A percentile compares a stretch with the other conserved stretches of the same genome.
phyloP scores from a whole-genome alignment of 2,888 invertebrate species.

The Cactoblastis cactorum region DNA sequence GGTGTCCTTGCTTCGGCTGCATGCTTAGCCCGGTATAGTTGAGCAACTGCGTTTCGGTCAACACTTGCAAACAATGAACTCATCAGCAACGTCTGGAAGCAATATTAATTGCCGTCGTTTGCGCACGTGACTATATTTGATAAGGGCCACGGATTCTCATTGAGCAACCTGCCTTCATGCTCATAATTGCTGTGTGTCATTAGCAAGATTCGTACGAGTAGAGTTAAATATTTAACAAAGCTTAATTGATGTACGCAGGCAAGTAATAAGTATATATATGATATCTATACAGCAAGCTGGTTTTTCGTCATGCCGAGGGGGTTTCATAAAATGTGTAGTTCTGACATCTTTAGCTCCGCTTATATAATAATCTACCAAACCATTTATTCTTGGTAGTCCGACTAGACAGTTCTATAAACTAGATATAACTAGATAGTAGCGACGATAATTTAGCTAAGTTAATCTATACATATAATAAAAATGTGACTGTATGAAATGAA shows the following conservation, averaged over 20 bases:
- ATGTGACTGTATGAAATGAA: too few relatives aligned
- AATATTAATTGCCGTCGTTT: slow-evolving; percentile 59
- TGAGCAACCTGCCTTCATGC: slow-evolving; percentile 16
- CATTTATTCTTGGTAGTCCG: too few relatives aligned
- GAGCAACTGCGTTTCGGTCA: slow-evolving; percentile 59
- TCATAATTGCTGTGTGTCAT: slow-evolving; percentile 16
- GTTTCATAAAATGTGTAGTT: too few relatives aligned
- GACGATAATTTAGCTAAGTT: too few relatives aligned
- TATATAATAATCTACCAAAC: too few relatives aligned
- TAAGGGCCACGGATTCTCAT: slow-evolving; percentile 31
- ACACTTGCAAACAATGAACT: slow-evolving; percentile 70
- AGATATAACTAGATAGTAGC: too few relatives aligned
- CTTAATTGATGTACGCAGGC: not conserved
- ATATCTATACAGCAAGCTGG: not conserved
- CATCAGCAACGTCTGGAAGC: slow-evolving; percentile 54
- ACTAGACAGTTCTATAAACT: too few relatives aligned
- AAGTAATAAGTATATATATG: not conserved
- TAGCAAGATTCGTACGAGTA: slow-evolving; percentile 12
- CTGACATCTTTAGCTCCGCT: too few relatives aligned
- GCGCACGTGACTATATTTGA: slow-evolving; percentile 37
- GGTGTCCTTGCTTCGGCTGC: slow-evolving; percentile 51
- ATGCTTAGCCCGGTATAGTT: slow-evolving; percentile 47
- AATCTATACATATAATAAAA: too few relatives aligned
- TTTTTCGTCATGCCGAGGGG: not conserved
- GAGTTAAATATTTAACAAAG: slow-evolving; percentile 6